Percentiles rank a stretch among this genome's conserved stretches.
Evolutionary conservation across 2,888 invertebrate genomes (phyloP).

Genomic region (Bombylius major): DNA sequence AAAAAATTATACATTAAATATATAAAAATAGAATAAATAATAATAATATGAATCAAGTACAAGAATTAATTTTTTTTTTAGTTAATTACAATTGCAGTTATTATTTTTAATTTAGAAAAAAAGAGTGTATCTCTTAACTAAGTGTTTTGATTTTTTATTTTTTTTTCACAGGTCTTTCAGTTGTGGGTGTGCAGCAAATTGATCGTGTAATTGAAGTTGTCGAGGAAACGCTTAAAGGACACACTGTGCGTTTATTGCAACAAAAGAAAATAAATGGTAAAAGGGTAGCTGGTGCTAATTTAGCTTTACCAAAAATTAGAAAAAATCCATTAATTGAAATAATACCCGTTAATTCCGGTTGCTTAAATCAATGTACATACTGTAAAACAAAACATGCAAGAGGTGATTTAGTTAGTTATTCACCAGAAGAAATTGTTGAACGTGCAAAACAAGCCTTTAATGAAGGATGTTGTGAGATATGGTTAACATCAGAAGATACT

Average conservation of each 20-base stretch:
- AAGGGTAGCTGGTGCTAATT: constrained; percentile 75
- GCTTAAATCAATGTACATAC: constrained; percentile 96
- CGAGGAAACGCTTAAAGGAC: constrained; percentile 90
- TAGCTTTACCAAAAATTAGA: constrained; percentile 85
- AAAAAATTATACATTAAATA: too few species aligned
- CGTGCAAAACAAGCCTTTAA: constrained; percentile 74
- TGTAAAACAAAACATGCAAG: constrained; percentile 97
- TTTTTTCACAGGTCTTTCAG: constrained; percentile 53
- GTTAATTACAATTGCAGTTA: neutral
- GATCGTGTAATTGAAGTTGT: constrained; percentile 95
- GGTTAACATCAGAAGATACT: constrained; percentile 96
- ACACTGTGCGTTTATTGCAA: constrained; percentile 64
- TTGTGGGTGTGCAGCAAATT: constrained; percentile 98
- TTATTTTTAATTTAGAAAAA: too few species aligned
- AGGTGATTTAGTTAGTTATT: constrained; percentile 91
- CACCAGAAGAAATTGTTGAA: constrained; percentile 76
- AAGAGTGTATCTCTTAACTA: too few species aligned
- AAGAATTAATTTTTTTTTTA: too few species aligned
- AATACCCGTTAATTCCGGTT: constrained; percentile 91
- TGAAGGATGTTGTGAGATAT: constrained; percentile 92
- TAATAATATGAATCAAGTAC: too few species aligned
- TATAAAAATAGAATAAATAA: neutral
- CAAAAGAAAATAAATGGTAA: constrained; percentile 67
- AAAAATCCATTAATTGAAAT: constrained; percentile 95
- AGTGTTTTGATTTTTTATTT: constrained; percentile 8